phyloP scores from a whole-genome alignment of 2,113 vertebrate species.

The Corythoichthys haematopterus region DNA sequence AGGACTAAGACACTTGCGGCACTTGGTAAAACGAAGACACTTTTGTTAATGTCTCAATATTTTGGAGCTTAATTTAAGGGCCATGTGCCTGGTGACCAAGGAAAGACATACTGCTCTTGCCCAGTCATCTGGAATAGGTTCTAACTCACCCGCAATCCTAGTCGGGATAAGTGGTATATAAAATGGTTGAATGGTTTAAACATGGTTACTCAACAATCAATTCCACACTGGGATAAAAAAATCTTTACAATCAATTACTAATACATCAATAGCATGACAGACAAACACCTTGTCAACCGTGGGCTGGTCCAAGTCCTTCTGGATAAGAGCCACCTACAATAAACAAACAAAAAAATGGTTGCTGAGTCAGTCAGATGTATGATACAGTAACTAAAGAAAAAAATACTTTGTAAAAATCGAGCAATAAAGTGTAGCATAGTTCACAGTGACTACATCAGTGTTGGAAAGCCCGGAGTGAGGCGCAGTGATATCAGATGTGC shows the following conservation, averaged over 20 bases:
- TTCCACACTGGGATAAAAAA: neutral
- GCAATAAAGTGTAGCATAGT: neutral
- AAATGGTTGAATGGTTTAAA: neutral
- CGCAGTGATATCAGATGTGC: neutral
- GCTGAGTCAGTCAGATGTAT: neutral
- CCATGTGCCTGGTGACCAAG: too few species aligned
- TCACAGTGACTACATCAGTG: neutral
- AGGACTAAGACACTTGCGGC: too few species aligned
- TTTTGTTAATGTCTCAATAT: too few species aligned
- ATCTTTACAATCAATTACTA: neutral
- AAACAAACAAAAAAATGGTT: conserved; percentile 24
- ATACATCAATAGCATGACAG: neutral
- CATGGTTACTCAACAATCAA: neutral
- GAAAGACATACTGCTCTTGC: too few species aligned
- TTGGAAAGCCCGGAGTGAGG: neutral
- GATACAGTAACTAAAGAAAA: neutral
- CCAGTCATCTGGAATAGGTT: too few species aligned
- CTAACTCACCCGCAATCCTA: neutral
- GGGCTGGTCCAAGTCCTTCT: conserved; percentile 38
- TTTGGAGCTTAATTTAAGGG: too few species aligned
- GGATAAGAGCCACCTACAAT: conserved; percentile 54
- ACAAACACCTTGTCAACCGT: conserved; percentile 54
- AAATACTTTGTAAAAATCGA: neutral
- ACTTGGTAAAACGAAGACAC: too few species aligned
- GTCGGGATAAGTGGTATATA: neutral